Percentiles rank a stretch among this genome's conserved stretches.
phyloP scores from a whole-genome alignment of 2,888 invertebrate genomes.

The Lasioglossum calceatum region DNA sequence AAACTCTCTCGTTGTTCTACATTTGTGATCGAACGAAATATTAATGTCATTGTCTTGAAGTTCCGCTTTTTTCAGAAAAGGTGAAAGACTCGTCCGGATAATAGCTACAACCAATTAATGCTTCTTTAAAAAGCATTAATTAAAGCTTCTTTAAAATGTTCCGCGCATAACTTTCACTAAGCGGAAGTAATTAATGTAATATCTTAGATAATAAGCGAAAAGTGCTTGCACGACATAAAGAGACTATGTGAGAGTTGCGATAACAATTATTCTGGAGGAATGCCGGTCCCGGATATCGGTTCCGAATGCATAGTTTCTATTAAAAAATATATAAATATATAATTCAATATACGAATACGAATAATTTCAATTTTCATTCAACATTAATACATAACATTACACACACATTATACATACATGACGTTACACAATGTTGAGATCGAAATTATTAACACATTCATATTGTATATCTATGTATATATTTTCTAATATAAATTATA shows the following conservation, averaged over 20 bases:
- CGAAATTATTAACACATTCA: background rate
- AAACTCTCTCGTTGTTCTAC: too few species aligned
- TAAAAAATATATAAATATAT: background rate
- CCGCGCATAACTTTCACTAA: slow-evolving; percentile 6
- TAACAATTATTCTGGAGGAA: background rate
- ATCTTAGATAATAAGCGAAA: background rate
- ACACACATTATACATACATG: background rate
- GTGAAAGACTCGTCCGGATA: background rate
- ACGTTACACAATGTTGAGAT: background rate
- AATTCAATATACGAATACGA: background rate
- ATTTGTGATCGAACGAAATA: background rate
- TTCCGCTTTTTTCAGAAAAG: background rate
- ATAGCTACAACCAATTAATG: background rate
- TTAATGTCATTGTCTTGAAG: background rate
- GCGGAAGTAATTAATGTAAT: slow-evolving; percentile 13
- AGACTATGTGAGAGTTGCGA: background rate
- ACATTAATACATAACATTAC: too few species aligned
- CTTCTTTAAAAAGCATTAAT: background rate
- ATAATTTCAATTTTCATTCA: background rate
- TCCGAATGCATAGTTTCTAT: too few species aligned
- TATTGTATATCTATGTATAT: background rate
- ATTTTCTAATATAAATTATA: background rate
- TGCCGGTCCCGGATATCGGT: background rate
- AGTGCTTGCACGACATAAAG: background rate
- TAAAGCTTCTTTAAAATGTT: too few species aligned